Conservation (phyloP, 2,113 vertebrate species). For the Formicarius rufipectus region DNA sequence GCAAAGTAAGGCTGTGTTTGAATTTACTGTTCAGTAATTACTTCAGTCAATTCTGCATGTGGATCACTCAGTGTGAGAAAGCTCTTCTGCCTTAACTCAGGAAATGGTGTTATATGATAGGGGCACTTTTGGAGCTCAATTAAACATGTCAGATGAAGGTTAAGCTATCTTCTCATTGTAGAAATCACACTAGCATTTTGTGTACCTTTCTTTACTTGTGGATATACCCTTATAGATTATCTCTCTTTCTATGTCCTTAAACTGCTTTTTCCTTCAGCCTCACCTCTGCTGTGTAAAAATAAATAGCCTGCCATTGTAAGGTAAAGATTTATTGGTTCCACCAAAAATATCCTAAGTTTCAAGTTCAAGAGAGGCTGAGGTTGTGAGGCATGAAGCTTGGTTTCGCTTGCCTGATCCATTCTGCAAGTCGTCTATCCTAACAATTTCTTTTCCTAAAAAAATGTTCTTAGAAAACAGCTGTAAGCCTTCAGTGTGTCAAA, state of each 20-base stretch:
- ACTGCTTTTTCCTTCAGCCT: neutral
- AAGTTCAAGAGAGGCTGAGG: neutral
- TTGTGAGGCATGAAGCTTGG: neutral
- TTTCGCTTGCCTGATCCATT: neutral
- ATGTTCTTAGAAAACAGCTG: neutral
- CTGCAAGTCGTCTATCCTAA: neutral
- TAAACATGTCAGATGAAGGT: neutral
- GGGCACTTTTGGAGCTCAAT: neutral
- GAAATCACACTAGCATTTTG: neutral
- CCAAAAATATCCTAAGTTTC: conserved; percentile 1
- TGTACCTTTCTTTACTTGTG: neutral
- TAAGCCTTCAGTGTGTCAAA: neutral
- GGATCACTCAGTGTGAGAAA: neutral
- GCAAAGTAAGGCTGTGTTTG: neutral
- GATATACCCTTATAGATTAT: neutral
- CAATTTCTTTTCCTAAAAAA: neutral
- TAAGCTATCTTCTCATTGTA: neutral
- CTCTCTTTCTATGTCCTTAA: neutral
- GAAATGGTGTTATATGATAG: neutral
- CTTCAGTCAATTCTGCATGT: neutral
- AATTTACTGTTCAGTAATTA: neutral
- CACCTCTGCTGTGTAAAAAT: neutral
- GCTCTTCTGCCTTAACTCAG: neutral
- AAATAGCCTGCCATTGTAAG: neutral
- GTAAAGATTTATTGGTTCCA: conserved; percentile 13